A percentile compares a stretch with the other conserved stretches of the same genome.
Evolutionary conservation across 2,888 invertebrate species (phyloP).

Genomic region (Synanthedon formicaeformis): DNA sequence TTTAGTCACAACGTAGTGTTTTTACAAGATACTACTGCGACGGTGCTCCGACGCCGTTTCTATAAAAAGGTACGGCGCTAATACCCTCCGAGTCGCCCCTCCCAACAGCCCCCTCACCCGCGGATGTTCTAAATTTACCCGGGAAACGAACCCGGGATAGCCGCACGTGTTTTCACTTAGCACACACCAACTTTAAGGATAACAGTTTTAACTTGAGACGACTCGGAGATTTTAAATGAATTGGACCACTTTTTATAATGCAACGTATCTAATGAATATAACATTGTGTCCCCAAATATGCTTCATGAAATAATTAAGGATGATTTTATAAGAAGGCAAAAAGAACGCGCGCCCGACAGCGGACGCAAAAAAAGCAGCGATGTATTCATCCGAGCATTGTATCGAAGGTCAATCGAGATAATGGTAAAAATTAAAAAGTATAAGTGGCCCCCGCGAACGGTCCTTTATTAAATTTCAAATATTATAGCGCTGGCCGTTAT

Average conservation of each 20-base stretch:
- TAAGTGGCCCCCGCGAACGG: slow-evolving; percentile 49
- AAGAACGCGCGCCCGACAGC: slow-evolving; percentile 16
- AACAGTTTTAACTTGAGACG: slow-evolving; percentile 21
- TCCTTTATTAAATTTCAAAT: slow-evolving; percentile 66
- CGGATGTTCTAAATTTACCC: slow-evolving; percentile 54
- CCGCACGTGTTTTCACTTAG: slow-evolving; percentile 62
- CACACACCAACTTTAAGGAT: slow-evolving; percentile 43
- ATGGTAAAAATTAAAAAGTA: slow-evolving; percentile 63
- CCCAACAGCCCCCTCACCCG: slow-evolving; percentile 18
- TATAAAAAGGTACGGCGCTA: slow-evolving; percentile 64
- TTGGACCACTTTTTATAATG: too few relatives aligned
- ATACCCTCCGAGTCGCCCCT: slow-evolving; percentile 17
- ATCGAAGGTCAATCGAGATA: slow-evolving; percentile 62
- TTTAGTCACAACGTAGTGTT: slow-evolving; percentile 25
- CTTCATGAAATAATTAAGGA: slow-evolving; percentile 7
- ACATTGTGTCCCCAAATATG: slow-evolving; percentile 8
- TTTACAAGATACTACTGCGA: slow-evolving; percentile 39
- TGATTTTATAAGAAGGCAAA: slow-evolving; percentile 33
- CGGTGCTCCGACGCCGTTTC: slow-evolving; percentile 42
- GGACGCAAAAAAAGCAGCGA: slow-evolving; percentile 37
- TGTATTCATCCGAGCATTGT: slow-evolving; percentile 54
- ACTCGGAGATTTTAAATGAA: slow-evolving; percentile 1
- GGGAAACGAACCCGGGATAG: slow-evolving; percentile 49
- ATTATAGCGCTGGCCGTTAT: slow-evolving; percentile 44
- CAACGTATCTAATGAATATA: slow-evolving; percentile 5